These are phyloP conservation scores for Procavia capensis DNA, from an alignment of 2,113 vertebrate species.

Conservation along the genomic window DNA sequence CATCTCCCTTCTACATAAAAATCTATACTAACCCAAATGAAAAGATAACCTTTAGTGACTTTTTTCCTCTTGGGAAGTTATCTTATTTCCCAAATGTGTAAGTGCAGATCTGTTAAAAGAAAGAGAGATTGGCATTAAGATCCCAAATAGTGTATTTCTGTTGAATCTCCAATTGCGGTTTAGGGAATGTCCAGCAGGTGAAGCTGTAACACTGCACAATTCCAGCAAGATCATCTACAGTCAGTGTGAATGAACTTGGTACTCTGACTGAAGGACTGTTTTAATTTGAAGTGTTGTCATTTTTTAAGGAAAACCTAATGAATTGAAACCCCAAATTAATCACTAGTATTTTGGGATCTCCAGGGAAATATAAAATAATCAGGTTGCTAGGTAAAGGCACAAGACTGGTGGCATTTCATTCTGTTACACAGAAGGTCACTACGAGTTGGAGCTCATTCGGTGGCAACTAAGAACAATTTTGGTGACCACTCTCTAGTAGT, in stretches of 20 bases:
- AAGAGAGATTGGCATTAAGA: not conserved
- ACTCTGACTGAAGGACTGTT: not conserved
- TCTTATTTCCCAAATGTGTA: not conserved
- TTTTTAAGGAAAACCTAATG: not conserved
- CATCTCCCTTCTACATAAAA: not conserved
- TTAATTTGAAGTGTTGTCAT: not conserved
- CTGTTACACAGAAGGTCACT: not conserved
- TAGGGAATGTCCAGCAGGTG: conserved; percentile 60
- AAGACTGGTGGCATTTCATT: not conserved
- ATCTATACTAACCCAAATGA: not conserved
- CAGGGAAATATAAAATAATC: not conserved
- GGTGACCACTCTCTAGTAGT: not conserved
- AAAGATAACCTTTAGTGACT: conserved; percentile 1
- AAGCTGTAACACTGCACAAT: conserved; percentile 3
- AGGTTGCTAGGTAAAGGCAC: not conserved
- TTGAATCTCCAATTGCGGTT: conserved; percentile 8
- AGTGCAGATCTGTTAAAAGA: not conserved
- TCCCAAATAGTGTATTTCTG: not conserved
- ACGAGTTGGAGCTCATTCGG: not conserved
- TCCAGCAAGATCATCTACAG: not conserved
- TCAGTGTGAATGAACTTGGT: too few species aligned
- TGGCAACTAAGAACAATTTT: not conserved
- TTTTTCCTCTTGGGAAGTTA: not conserved
- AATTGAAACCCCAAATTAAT: not conserved
- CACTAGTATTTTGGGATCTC: not conserved